phyloP scores from a whole-genome alignment of 1,140 invertebrate genomes.

The Ooceraea biroi region DNA sequence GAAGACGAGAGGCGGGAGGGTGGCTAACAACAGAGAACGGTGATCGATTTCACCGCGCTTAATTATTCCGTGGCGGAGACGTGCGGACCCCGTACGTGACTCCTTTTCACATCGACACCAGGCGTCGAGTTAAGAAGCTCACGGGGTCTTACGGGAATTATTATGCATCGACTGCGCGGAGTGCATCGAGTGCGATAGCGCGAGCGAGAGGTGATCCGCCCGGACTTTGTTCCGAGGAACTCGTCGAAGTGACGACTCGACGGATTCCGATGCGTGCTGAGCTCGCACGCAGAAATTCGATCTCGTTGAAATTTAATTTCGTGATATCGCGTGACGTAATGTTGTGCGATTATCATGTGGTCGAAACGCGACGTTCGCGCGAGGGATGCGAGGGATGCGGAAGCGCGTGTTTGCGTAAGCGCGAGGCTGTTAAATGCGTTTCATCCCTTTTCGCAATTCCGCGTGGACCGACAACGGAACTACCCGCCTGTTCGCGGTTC shows the following conservation, averaged over 20 bases:
- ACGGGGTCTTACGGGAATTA: not conserved
- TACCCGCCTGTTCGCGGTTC: slow-evolving; percentile 14
- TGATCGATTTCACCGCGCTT: slow-evolving; percentile 50
- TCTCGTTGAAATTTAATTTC: not conserved
- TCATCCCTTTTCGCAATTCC: slow-evolving; percentile 12
- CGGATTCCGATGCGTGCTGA: not conserved
- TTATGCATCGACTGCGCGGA: not conserved
- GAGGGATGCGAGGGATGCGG: no score
- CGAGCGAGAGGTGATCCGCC: not conserved
- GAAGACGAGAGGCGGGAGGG: not conserved
- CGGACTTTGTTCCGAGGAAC: not conserved
- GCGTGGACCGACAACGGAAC: not conserved
- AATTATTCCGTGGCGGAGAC: slow-evolving; percentile 45
- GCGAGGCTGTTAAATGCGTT: slow-evolving; percentile 2
- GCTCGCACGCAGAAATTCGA: not conserved
- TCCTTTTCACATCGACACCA: slow-evolving; percentile 15
- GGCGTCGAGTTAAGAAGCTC: slow-evolving; percentile 11
- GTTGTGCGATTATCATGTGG: no score
- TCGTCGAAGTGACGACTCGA: not conserved
- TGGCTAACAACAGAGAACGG: not conserved
- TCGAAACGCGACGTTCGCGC: no score
- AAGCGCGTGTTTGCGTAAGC: not conserved
- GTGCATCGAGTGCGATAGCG: not conserved
- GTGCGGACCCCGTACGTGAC: slow-evolving; percentile 36
- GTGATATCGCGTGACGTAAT: not conserved